A percentile compares a stretch with the other conserved stretches of the same genome.
Conservation (phyloP, 2,888 invertebrate species). For the Nyleta sp. region DNA sequence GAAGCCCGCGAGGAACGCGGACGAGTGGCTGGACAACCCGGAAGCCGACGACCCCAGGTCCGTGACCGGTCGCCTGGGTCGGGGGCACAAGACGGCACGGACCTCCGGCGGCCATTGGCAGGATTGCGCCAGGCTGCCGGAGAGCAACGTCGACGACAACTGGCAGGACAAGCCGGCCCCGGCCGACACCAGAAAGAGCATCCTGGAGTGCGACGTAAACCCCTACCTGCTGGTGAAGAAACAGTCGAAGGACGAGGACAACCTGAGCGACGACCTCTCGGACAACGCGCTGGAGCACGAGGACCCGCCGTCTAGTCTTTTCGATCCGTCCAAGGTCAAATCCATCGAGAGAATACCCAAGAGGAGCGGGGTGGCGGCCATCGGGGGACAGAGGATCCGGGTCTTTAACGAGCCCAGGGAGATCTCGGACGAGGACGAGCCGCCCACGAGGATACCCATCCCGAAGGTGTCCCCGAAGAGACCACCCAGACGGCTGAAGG, state of each 20-base stretch:
- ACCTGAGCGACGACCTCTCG: constrained; percentile 80
- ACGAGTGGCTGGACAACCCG: constrained; percentile 45
- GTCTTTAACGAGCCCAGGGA: constrained; percentile 84
- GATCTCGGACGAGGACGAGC: constrained; percentile 71
- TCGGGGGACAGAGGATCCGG: constrained; percentile 88
- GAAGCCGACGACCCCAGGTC: constrained; percentile 57
- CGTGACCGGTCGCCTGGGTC: constrained; percentile 65
- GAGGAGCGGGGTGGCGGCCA: constrained; percentile 82
- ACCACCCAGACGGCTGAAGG: constrained; percentile 85
- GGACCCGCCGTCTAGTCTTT: constrained; percentile 73
- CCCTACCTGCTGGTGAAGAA: constrained; percentile 91
- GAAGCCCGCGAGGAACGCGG: constrained; percentile 14
- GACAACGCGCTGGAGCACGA: constrained; percentile 78
- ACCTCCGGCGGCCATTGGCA: constrained; percentile 66
- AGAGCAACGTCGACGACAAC: constrained; percentile 59
- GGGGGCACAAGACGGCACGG: constrained; percentile 67
- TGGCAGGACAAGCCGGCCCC: constrained; percentile 65
- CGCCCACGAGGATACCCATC: constrained; percentile 76
- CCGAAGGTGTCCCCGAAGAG: constrained; percentile 85
- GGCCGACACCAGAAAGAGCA: constrained; percentile 84
- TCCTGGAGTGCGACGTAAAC: constrained; percentile 92
- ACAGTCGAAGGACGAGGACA: constrained; percentile 78
- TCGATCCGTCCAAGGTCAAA: constrained; percentile 80
- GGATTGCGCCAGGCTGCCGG: constrained; percentile 46
- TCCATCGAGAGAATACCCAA: constrained; percentile 80